These are phyloP conservation scores for Capreolus pygargus DNA, from an alignment of 2,113 vertebrate species.

Conservation along the genomic window DNA sequence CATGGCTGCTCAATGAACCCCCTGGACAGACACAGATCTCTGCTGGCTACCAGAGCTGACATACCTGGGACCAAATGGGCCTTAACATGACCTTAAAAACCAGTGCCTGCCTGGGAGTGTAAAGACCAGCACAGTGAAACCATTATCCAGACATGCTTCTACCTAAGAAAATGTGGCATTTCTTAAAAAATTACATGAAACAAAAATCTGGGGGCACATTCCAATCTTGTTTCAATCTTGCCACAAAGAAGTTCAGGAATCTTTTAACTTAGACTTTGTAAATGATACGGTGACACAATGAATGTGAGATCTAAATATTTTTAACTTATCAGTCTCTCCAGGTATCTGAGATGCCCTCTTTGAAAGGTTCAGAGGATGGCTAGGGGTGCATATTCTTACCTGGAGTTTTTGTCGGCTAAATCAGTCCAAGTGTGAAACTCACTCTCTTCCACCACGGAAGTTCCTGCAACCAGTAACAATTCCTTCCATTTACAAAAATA, in stretches of 20 bases:
- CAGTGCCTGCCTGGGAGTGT: not conserved
- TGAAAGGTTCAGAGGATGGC: not conserved
- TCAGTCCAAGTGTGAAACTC: not conserved
- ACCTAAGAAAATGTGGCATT: not conserved
- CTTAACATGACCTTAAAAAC: constrained; percentile 61
- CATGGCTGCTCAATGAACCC: not conserved
- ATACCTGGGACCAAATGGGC: constrained; percentile 72
- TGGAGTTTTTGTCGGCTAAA: not conserved
- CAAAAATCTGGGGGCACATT: constrained; percentile 10
- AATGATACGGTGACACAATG: not conserved
- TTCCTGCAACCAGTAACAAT: constrained; percentile 15
- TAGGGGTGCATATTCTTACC: not conserved
- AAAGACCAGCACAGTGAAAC: not conserved
- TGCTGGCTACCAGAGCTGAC: constrained; percentile 35
- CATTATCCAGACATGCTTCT: not conserved
- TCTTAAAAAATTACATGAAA: constrained; percentile 15
- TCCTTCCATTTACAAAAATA: constrained; percentile 50
- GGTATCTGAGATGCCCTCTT: not conserved
- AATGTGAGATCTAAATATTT: not conserved
- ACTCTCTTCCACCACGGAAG: not conserved
- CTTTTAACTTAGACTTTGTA: not conserved
- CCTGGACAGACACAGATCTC: constrained; percentile 21
- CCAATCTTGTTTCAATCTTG: not conserved
- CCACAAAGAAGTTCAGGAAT: not conserved
- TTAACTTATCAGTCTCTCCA: not conserved